Base-by-base conservation (phyloP, 2,113 vertebrate genomes). In the Cygnus buccinator region DNA sequence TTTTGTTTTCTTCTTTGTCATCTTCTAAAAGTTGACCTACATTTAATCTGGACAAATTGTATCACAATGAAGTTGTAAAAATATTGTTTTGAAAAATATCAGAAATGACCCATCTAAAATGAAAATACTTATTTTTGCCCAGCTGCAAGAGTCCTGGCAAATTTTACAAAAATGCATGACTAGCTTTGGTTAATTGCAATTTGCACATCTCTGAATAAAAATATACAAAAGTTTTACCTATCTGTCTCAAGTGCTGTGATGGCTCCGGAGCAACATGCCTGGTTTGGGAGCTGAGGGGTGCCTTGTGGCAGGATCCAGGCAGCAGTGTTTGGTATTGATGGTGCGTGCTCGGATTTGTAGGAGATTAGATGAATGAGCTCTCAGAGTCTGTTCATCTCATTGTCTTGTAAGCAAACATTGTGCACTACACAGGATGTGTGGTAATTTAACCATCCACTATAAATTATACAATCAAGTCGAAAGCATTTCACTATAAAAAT, bases 391-490 rank as follows among this genome's bases (percentile, higher is more conserved):
- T 84, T 87, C 94, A 72, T 65, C 85, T 90, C 87, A 54, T 29
- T 93, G 85, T 90, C 87, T 61, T 73, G 41, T 84, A 82, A 88
- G 84, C 93, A 94, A 91, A 85, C 71, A 37, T 4, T 31, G 62
- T n/a, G 66, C 84, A 71, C 61, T 35, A n/a, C 6, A 10, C 43
- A 41, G 84, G 61, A 80, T 6, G 12, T 80, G 81, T 10, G 66
- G 81, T 58, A 48, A 78, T 87, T 94, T 72, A 93, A 43, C 23
- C 74, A 58, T 41, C 65, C 62, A 16, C 90, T 77, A 20, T 92
- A 94, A 97, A 97, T 94, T 65, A 50, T n/a, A 75, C 94, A 92
- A 93, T 96, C 93, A 95, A 84, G 52, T 66, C 7, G 1, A 59
- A 96, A 97, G 73, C 7, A 9, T 77, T 96, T 97, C 84, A 39